A percentile compares a stretch with the other conserved stretches of the same genome.
Evolutionary conservation across 2,888 invertebrate species (phyloP).

Genomic region (Heliconius erato): DNA sequence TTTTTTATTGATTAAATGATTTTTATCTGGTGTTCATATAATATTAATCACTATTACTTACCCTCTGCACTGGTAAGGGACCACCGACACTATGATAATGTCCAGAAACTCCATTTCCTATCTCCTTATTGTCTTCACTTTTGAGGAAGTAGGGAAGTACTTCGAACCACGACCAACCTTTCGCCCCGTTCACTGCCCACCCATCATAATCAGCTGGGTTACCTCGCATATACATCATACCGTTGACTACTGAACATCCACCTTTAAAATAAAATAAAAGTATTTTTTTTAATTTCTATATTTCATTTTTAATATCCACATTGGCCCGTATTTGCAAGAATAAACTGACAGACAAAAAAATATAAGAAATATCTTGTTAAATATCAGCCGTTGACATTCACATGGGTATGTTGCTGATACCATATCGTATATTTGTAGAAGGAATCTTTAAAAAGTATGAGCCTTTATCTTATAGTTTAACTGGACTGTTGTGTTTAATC

Average conservation of each 20-base stretch:
- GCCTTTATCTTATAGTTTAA: too few relatives aligned
- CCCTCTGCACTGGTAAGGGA: constrained; percentile 86
- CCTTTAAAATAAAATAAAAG: constrained; percentile 73
- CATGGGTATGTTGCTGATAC: background rate
- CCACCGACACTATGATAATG: constrained; percentile 87
- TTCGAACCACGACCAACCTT: constrained; percentile 92
- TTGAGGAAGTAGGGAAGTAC: constrained; percentile 90
- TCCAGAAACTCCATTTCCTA: constrained; percentile 85
- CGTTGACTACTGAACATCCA: constrained; percentile 90
- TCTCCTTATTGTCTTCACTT: constrained; percentile 89
- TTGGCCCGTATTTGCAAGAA: background rate
- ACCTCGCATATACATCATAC: constrained; percentile 94
- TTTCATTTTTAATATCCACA: background rate
- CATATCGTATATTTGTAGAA: background rate
- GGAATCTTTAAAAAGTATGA: background rate
- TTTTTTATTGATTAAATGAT: too few relatives aligned
- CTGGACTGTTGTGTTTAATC: too few relatives aligned
- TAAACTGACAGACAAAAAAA: background rate
- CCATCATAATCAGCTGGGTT: constrained; percentile 90
- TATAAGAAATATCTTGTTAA: background rate
- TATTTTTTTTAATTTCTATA: background rate
- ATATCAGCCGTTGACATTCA: background rate
- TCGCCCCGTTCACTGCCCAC: constrained; percentile 90
- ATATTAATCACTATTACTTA: constrained; percentile 50
- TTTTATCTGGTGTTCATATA: background rate